Base-by-base conservation (phyloP, 2,113 vertebrate species). In the Aythya baeri region DNA sequence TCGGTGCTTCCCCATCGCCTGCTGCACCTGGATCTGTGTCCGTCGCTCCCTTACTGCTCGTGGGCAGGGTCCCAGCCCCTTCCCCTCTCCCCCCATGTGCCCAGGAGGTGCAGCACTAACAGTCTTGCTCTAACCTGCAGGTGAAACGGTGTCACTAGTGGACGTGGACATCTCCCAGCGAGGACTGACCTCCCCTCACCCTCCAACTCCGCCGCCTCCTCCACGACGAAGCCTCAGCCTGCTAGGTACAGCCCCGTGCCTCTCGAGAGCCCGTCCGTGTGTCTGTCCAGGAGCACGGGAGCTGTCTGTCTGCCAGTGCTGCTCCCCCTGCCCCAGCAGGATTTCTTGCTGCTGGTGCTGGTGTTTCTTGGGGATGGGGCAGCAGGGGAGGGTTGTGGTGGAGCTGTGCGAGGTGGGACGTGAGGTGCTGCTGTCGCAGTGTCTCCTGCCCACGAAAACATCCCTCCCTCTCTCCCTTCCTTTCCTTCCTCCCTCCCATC, bases 141-240 rank as follows among this genome's bases (percentile, higher is more conserved):
- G 99, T 97, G 99, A 99, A 96, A 99, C 99, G 0, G 99, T 99
- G 79, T 99, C 99, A 3, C 98, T 99, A 94, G 98, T 99, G 98
- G 99, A 99, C 11, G 99, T 99, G 98, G 99, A 99, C 94, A 99
- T 99, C 97, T 99, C 99, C 32, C 98, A 98, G 95, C 98, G 98
- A 95, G 99, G 98, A 78, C 98, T 98, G 43, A 98, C 97, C 95
- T 99, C 99, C 62, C 98, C 99, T 44, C 99, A 99, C 70, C 99
- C 99, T 32, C 99, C 99, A 49, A 99, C 99, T 20, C 99, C 99
- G 2, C 99, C 99, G 2, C 99, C 99, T 63, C 99, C 99, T 29
- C 99, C 99, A 0, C 98, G 99, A 52, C 98, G 99, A 86, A 99
- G 99, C 97, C 99, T 99, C 98, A 99, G 99, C 96, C 98, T 99